These are phyloP conservation scores for Helostoma temminkii DNA, from an alignment of 2,797 vertebrate species.

Conservation along the genomic window DNA sequence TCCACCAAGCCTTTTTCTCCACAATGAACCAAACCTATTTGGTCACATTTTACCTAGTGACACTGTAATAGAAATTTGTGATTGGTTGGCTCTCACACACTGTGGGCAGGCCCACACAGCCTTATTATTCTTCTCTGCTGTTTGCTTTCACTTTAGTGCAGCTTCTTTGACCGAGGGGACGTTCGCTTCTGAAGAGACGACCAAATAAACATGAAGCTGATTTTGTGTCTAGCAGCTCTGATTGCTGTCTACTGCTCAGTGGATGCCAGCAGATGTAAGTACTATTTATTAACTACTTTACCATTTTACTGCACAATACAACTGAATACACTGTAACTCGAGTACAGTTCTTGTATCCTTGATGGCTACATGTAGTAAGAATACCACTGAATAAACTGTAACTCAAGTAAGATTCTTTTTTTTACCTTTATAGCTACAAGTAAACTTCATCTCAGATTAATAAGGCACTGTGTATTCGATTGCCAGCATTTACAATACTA, in stretches of 20 bases:
- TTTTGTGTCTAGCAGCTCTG: rapidly evolving
- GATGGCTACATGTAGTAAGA: too few species aligned
- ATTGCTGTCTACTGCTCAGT: neutral
- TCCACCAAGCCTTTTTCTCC: neutral
- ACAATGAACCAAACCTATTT: constrained; percentile 48
- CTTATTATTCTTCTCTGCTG: rapidly evolving
- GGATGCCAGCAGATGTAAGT: constrained; percentile 59
- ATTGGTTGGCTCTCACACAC: constrained; percentile 48
- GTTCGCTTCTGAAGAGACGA: rapidly evolving
- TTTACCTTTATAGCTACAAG: neutral
- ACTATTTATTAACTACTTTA: rapidly evolving
- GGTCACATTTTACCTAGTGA: constrained; percentile 50
- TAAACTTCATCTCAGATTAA: neutral
- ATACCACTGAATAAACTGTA: neutral
- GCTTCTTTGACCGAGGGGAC: rapidly evolving
- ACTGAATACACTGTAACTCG: too few species aligned
- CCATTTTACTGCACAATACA: neutral
- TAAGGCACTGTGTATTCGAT: neutral
- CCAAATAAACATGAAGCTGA: constrained; percentile 13
- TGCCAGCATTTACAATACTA: neutral
- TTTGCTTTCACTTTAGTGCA: constrained; percentile 6
- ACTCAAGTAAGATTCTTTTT: neutral
- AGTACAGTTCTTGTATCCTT: neutral
- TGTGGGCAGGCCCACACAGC: constrained; percentile 5
- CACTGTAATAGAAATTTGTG: neutral